Base-by-base conservation (phyloP, 2,113 vertebrate genomes). In the Onychostruthus taczanowskii region DNA sequence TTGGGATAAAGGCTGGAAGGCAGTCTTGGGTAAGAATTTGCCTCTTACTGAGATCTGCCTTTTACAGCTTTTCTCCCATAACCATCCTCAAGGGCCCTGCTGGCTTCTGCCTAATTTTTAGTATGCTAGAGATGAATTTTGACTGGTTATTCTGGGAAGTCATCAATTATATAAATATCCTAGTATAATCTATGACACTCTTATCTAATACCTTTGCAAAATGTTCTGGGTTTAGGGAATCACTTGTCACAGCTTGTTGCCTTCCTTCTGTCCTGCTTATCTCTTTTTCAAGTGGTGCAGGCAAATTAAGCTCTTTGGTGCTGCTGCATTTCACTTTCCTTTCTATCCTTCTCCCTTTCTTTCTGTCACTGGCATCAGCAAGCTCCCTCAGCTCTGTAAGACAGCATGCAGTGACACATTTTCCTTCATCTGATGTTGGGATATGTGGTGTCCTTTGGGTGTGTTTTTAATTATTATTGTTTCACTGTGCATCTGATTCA, bases 71-170 rank as follows among this genome's bases (percentile, higher is more conserved):
- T 89, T 85, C 44, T 87, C 27, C 59, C 10, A 8, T 66, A 70
- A 47, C 10, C 62, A 43, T 56, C 49, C 31, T n/a, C 33, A 61
- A 67, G 17, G 20, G 0, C 3, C 18, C 18, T 55, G 14, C 31
- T 74, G 24, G 15, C 37, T 77, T 81, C 68, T 95, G 28, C 39
- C 22, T 82, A 9, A 13, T 31, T 80, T 89, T 80, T 90, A 33
- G 8, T 77, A 6, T 70, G 11, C 19, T 67, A 70, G 37, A 88
- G 68, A 31, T 64, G 14, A 55, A 56, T 93, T 88, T 86, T 52
- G 17, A 43, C 52, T 88, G 41, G 17, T 77, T 91, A 55, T 85
- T 95, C 28, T 74, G 28, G 35, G 55, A 93, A 94, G 16, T 63
- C 18, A 63, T 70, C 26, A 39, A 35, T 84, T 79, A 61, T 69